Evolutionary conservation across 2,888 invertebrate species (phyloP), one percentile per base, ranked within the genome.

Genomic region (Yponomeuta plumbellus): DNA sequence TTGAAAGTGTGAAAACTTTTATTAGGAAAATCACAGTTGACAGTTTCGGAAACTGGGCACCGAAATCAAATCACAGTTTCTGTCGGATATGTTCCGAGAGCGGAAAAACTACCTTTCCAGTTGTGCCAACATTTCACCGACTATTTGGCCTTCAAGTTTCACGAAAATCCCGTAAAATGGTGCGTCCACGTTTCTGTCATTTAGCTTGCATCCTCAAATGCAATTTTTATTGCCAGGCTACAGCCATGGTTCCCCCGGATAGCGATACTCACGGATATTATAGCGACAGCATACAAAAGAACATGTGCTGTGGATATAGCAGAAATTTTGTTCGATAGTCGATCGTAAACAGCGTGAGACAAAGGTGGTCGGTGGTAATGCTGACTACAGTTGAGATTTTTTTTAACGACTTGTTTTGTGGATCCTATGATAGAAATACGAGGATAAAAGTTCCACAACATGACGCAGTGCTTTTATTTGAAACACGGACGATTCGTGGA

Each of bases 151-250:
- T 34, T 34, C 34, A 34, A 8, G 8, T 17, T 17, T 52, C 44
- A 4, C 44, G 17, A 52, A 52, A 52, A 17, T 52, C 44, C 2
- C 17, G 17, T 52, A 52, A 52, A 52, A 52, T 22, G 26, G 61
- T 66, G 22, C 26, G 39, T 62, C 8, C 20, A 20, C 62, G 57
- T 40, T 58, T 66, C 22, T 63, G 59, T 64, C 39, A 34, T 22
- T 65, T 58, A 67, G 22, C 64, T n/a, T 58, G 67, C 66, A n/a
- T 67, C 64, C 65, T 61, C 17, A 52, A 70, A 65, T 65, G 67
- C 68, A 68, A 67, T 70, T 70, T 70, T 70, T 70, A 70, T 70
- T 68, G 64, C 52, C 61, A 44, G 11, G 58, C 40, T 58, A 67
- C 63, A 64, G 34, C 62, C 65, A 65, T n/a, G 10, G 44, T 17